phyloP scores from a whole-genome alignment of 2,888 invertebrate species.

The Cephus pygmeus region DNA sequence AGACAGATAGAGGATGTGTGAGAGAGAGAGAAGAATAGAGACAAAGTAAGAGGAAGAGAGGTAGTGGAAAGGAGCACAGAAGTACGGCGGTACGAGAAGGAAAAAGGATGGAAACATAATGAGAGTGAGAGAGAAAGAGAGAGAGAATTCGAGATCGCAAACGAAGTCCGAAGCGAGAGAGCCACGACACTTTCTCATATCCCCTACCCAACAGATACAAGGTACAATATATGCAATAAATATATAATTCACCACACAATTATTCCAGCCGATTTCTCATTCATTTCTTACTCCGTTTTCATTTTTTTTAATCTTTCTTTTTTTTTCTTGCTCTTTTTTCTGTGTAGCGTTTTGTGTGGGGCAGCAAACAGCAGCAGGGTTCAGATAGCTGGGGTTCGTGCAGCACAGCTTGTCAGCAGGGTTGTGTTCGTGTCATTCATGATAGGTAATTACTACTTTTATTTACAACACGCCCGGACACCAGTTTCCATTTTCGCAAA shows the following conservation, averaged over 20 bases:
- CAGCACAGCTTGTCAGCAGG: slow-evolving; percentile 67
- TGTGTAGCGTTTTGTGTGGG: slow-evolving; percentile 44
- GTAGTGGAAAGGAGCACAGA: neutral
- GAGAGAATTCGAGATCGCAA: neutral
- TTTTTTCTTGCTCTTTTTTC: slow-evolving; percentile 36
- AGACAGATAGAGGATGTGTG: slow-evolving; percentile 10
- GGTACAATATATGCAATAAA: too few species aligned
- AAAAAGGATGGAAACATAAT: slow-evolving; percentile 20
- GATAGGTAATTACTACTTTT: slow-evolving; percentile 52
- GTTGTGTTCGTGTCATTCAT: slow-evolving; percentile 62
- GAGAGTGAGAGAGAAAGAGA: slow-evolving; percentile 49
- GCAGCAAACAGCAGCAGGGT: slow-evolving; percentile 66
- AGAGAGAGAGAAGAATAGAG: neutral
- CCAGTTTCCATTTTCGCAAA: slow-evolving; percentile 43
- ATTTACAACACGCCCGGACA: slow-evolving; percentile 45
- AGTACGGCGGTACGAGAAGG: neutral
- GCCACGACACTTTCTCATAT: neutral
- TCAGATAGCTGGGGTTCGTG: slow-evolving; percentile 64
- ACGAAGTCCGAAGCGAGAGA: slow-evolving; percentile 5
- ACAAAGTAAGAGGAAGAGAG: neutral
- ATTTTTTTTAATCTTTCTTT: neutral
- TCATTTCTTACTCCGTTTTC: neutral
- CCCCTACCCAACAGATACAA: slow-evolving; percentile 1
- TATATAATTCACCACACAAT: neutral
- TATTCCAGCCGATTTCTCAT: slow-evolving; percentile 11